Percentiles rank a stretch among this genome's conserved stretches.
Evolutionary conservation across 2,797 vertebrate species (phyloP).

Genomic region (Cossypha niveicapilla): DNA sequence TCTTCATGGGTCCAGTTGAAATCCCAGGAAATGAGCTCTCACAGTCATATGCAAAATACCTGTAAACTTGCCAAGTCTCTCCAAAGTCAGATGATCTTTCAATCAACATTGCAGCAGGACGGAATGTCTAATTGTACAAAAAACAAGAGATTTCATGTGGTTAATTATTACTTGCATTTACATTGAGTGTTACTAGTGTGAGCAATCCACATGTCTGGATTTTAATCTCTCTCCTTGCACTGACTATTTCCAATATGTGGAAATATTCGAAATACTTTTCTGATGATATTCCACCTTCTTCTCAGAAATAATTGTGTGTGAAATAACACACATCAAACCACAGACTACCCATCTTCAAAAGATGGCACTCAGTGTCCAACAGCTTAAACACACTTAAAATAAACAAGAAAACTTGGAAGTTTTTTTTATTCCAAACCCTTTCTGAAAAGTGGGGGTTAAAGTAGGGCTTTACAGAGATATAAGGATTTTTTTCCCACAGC

Average conservation of each 20-base stretch:
- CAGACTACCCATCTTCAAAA: not conserved
- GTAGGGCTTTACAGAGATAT: not conserved
- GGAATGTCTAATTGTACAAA: conserved; percentile 83
- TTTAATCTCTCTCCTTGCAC: not conserved
- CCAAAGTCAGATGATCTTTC: conserved; percentile 94
- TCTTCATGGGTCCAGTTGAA: conserved; percentile 89
- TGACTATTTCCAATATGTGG: not conserved
- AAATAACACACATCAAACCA: not conserved
- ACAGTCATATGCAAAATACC: conserved; percentile 96
- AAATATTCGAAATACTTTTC: not conserved
- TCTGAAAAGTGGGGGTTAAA: not conserved
- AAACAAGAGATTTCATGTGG: not conserved
- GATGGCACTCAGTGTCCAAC: not conserved
- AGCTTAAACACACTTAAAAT: not conserved
- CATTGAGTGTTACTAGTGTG: not conserved
- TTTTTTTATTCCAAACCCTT: not conserved
- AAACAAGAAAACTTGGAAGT: not conserved
- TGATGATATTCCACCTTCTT: not conserved
- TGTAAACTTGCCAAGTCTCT: conserved; percentile 90
- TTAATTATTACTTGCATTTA: not conserved
- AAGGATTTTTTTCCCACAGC: not conserved
- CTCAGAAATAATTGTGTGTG: not conserved
- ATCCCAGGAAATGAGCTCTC: conserved; percentile 86
- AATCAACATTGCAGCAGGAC: conserved; percentile 93
- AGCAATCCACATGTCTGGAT: not conserved